Conservation (phyloP, 2,113 vertebrate species). For the Himantopus leucocephalus region DNA sequence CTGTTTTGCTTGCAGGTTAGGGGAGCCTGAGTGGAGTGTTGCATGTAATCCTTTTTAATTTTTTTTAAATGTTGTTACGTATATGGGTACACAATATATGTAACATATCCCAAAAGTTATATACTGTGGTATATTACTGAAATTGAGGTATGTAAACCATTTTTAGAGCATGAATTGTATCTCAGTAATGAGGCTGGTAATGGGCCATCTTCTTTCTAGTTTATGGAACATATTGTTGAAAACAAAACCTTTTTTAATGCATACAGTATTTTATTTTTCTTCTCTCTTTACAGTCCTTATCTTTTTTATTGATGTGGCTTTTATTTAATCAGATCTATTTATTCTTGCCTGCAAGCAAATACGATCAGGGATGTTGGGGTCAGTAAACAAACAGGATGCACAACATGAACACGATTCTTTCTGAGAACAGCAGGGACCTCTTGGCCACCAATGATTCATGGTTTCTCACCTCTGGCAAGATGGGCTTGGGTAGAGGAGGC, state of each 20-base stretch:
- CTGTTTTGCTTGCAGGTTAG: not conserved
- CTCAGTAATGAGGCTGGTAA: not conserved
- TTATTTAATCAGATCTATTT: not conserved
- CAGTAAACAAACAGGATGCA: not conserved
- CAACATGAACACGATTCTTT: not conserved
- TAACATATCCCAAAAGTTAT: not conserved
- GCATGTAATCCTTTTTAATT: not conserved
- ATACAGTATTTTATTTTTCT: not conserved
- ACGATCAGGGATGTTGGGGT: not conserved
- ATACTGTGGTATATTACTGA: not conserved
- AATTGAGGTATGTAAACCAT: not conserved
- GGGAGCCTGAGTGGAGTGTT: not conserved
- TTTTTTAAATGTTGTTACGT: not conserved
- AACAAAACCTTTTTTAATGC: not conserved
- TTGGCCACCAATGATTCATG: not conserved
- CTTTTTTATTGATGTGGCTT: not conserved
- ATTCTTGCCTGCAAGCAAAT: not conserved
- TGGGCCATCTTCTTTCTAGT: not conserved
- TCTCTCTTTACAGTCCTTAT: not conserved
- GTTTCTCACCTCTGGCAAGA: not conserved
- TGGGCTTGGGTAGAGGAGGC: not conserved
- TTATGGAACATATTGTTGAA: not conserved
- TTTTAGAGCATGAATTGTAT: not conserved
- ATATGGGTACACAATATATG: not conserved
- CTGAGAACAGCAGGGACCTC: not conserved